Percentiles rank a stretch among this genome's conserved stretches.
These are phyloP conservation scores for Taenioides sp. DNA, from an alignment of 2,797 vertebrate genomes.

Conservation along the genomic window DNA sequence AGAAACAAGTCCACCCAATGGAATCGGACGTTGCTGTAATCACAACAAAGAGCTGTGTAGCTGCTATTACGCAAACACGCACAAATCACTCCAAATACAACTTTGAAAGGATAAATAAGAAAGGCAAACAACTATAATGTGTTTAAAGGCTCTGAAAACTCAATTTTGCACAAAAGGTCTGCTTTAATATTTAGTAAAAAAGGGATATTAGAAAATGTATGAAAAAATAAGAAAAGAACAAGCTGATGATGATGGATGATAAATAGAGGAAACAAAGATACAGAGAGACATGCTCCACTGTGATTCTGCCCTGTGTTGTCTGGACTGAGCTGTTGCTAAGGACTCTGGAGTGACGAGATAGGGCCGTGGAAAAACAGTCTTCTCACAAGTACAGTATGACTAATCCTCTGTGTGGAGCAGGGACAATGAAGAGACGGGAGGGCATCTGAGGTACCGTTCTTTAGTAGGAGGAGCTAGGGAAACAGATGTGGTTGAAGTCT, in stretches of 20 bases:
- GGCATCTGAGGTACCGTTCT: constrained; percentile 18
- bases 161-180: no score
- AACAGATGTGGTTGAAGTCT: neutral
- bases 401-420: constrained; percentile 12
- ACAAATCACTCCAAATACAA: no score
- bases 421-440: constrained; percentile 15
- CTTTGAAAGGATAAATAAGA: no score
- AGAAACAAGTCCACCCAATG: no score
- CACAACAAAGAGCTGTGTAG: no score
- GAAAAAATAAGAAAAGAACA: neutral
- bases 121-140: no score
- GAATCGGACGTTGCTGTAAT: no score
- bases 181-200: neutral
- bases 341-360: constrained; percentile 21
- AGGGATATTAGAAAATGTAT: neutral
- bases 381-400: constrained; percentile 28
- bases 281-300: constrained; percentile 17
- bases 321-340: constrained; percentile 52
- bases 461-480: constrained; percentile 1
- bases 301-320: constrained; percentile 27
- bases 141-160: no score
- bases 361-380: constrained; percentile 20
- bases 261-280: neutral
- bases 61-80: no score
- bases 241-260: neutral